Evolutionary conservation across 2,113 vertebrate genomes (phyloP).

Genomic region (Lanius collurio): DNA sequence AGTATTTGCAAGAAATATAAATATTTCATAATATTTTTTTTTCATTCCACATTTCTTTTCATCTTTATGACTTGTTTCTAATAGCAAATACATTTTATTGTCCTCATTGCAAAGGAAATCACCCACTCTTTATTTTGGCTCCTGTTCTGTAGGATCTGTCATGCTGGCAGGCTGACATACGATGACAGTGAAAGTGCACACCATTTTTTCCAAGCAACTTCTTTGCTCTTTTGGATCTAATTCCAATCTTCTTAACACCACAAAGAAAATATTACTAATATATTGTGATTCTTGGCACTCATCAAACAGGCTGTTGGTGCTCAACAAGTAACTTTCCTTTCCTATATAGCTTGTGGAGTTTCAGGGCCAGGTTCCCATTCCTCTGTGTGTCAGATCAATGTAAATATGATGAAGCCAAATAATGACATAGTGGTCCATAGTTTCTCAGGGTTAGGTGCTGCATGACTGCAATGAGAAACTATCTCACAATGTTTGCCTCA

Average conservation of each 20-base stretch:
- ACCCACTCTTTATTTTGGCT: constrained; percentile 31
- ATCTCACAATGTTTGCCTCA: background rate
- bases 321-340: background rate
- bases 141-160: background rate
- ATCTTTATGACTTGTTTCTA: background rate
- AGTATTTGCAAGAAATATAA: background rate
- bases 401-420: background rate
- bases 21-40: background rate
- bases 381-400: background rate
- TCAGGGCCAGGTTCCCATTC: background rate
- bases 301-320: background rate
- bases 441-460: constrained; percentile 9
- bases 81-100: constrained; percentile 9
- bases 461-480: background rate
- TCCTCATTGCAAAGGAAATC: background rate
- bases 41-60: background rate
- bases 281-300: constrained; percentile 47
- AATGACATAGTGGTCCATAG: background rate
- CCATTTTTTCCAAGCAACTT: constrained; percentile 12
- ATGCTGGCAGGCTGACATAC: background rate
- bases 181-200: background rate
- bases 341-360: background rate
- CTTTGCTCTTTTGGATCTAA: background rate
- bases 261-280: constrained; percentile 46
- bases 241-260: background rate